Base-by-base conservation (phyloP, 2,797 vertebrate species). In the Sebastes aleutianus region DNA sequence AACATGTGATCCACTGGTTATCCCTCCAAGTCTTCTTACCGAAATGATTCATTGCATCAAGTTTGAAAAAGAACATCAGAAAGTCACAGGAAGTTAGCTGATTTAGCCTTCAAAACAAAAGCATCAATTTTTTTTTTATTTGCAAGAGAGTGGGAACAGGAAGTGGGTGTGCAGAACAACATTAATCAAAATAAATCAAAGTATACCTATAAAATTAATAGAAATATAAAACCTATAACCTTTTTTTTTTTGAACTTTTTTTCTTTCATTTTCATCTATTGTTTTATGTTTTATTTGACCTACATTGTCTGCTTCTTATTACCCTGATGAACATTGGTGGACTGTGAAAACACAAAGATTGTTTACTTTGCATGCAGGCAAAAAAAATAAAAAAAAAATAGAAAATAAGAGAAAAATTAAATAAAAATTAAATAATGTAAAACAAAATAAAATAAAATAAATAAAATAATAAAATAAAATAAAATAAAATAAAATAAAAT, bases 41-140 rank as follows among this genome's bases (percentile, higher is more conserved):
- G 58, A 43, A 53, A 39, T 9, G 3, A 78, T 22, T 12, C 27
- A 27, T 2, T 6, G 22, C 22, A 61, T 65, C 53, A 72, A 58
- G 77, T 34, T 50, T 22, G 32, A 34, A 2, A 5, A 8, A 61
- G 53, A 27, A 6, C 18, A 11, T 13, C 3, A 43, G n/a, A 57
- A 53, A 43, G 8, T 4, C 14, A 24, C 6, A 14, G 32, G 82
- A 78, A 65, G 50, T 56, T 3, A 11, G 5, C 2, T 7, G 11
- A 26, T 6, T 2, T 3, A 3, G 9, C 70, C 74, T 85, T 85
- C 86, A 88, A 78, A 88, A 85, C n/a, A 88, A 85, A 83, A 85
- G 77, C 61, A 67, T 14, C 0, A 6, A 4, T 56, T 0, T 39
- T 56, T 56, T 9, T 10, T 6, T n/a, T 2, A 12, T 14, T 47